A percentile compares a stretch with the other conserved stretches of the same genome.
Evolutionary conservation across 1,140 invertebrate species (phyloP).

Genomic region (Cydia pomonella): DNA sequence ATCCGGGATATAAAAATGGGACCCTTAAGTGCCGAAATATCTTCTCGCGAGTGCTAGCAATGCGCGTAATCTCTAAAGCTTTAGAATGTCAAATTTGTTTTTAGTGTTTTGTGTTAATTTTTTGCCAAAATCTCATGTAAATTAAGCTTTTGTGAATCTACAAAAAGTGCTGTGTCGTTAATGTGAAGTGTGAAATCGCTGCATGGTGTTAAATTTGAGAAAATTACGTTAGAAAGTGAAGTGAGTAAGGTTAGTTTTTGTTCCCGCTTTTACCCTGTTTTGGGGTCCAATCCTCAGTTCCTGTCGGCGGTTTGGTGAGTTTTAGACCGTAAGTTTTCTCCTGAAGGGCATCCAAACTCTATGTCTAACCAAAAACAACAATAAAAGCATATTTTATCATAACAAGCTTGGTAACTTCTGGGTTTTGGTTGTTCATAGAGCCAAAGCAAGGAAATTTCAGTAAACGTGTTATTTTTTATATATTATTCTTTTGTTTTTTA

Average conservation of each 20-base stretch:
- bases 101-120: slow-evolving; percentile 66
- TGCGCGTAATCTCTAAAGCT: slow-evolving; percentile 44
- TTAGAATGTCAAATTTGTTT: slow-evolving; percentile 71
- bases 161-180: slow-evolving; percentile 35
- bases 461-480: slow-evolving; percentile 7
- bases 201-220: slow-evolving; percentile 40
- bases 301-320: slow-evolving; percentile 71
- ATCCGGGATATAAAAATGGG: not conserved
- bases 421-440: slow-evolving; percentile 21
- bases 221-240: slow-evolving; percentile 48
- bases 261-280: slow-evolving; percentile 70
- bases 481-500: not conserved
- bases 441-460: not conserved
- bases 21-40: not conserved
- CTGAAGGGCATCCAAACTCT: slow-evolving; percentile 56
- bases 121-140: slow-evolving; percentile 44
- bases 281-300: slow-evolving; percentile 47
- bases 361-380: slow-evolving; percentile 31
- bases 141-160: slow-evolving; percentile 37
- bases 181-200: slow-evolving; percentile 38
- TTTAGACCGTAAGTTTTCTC: slow-evolving; percentile 70
- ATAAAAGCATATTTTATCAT: not conserved
- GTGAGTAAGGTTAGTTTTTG: slow-evolving; percentile 75
- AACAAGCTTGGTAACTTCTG: not conserved
- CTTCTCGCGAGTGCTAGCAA: slow-evolving; percentile 13